Evolutionary conservation across 2,888 invertebrate genomes (phyloP).

Genomic region (Thalpophila matura): DNA sequence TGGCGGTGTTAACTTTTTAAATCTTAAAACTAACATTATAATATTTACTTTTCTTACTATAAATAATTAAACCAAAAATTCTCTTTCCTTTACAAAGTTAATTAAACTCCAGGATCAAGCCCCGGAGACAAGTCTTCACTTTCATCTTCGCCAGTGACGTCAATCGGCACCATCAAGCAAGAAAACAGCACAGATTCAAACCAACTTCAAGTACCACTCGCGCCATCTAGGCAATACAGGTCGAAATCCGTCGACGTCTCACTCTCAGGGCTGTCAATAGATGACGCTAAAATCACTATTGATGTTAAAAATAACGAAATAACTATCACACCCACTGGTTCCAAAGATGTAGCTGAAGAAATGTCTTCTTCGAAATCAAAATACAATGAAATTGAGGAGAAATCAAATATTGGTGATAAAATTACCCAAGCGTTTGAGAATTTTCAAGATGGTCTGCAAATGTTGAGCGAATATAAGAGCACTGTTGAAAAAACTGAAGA

Average conservation of each 20-base stretch:
- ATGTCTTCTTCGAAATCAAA: constrained; percentile 63
- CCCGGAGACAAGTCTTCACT: constrained; percentile 85
- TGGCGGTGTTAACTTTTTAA: constrained; percentile 56
- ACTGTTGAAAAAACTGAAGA: constrained; percentile 70
- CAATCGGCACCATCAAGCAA: constrained; percentile 77
- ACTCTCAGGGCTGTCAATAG: constrained; percentile 78
- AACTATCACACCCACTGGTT: constrained; percentile 82
- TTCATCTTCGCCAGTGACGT: constrained; percentile 83
- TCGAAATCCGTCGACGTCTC: constrained; percentile 91
- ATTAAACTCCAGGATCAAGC: constrained; percentile 84
- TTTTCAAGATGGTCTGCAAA: constrained; percentile 83
- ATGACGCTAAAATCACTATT: constrained; percentile 84
- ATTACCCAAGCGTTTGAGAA: constrained; percentile 81
- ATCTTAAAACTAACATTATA: not conserved
- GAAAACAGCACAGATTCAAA: constrained; percentile 75
- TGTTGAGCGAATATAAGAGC: constrained; percentile 74
- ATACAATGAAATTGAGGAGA: constrained; percentile 79
- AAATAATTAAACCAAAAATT: constrained; percentile 48
- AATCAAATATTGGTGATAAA: constrained; percentile 81
- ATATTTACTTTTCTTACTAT: constrained; percentile 4
- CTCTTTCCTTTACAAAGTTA: constrained; percentile 67
- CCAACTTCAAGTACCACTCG: constrained; percentile 80
- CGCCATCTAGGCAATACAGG: constrained; percentile 84
- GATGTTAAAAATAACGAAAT: constrained; percentile 86
- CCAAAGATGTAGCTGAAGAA: constrained; percentile 72